Conservation (phyloP, 2,113 vertebrate genomes). For the Neoarius graeffei region DNA sequence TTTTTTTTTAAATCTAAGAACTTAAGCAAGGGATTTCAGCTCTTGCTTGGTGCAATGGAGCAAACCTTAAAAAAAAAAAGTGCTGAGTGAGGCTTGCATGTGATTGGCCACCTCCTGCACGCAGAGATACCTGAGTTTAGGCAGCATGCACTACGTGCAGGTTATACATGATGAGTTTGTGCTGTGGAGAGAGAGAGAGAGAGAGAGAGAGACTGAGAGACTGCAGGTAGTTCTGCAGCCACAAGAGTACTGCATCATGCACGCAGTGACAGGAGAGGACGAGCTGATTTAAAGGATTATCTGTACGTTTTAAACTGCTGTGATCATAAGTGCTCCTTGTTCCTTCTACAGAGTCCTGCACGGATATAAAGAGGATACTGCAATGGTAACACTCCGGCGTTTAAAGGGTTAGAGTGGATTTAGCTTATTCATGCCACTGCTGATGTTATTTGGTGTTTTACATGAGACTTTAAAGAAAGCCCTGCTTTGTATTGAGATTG, state of each 20-base stretch:
- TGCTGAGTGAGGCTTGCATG: conserved; percentile 7
- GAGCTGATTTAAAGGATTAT: conserved; percentile 9
- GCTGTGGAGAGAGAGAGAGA: conserved; percentile 20
- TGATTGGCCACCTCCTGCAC: not conserved
- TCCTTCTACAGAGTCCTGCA: conserved; percentile 58
- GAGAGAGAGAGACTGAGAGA: not conserved
- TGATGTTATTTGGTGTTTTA: not conserved
- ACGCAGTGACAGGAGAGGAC: not conserved
- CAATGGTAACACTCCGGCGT: conserved; percentile 58
- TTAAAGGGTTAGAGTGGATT: conserved; percentile 35
- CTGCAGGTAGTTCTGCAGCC: conserved; percentile 61
- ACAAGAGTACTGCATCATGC: conserved; percentile 45
- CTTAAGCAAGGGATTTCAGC: not conserved
- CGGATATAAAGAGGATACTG: conserved; percentile 66
- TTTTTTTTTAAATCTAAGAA: not conserved
- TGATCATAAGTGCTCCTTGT: conserved; percentile 45
- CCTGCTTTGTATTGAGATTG: not conserved
- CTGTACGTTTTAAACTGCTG: conserved; percentile 39
- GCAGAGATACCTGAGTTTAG: conserved; percentile 15
- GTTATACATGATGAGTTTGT: conserved; percentile 48
- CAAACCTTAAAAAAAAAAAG: conserved; percentile 8
- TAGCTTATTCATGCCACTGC: conserved; percentile 66
- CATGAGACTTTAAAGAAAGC: not conserved
- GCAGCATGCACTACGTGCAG: conserved; percentile 39
- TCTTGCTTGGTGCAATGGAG: not conserved